Conservation (phyloP, 2,888 invertebrate genomes). For the Eilema griseolum region DNA sequence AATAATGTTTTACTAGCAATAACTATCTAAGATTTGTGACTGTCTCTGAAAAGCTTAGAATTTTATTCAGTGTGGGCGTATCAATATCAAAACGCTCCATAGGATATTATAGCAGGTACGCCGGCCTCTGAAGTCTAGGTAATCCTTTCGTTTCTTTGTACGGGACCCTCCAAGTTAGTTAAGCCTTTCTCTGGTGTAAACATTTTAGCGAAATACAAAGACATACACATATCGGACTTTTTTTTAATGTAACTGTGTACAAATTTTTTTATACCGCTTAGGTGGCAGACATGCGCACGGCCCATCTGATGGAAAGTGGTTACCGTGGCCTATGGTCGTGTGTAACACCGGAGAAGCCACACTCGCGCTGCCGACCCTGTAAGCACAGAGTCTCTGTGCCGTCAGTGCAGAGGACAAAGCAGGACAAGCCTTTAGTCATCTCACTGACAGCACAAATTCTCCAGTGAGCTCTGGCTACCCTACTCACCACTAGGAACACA, state of each 20-base stretch:
- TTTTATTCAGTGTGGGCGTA: not conserved
- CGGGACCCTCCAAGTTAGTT: not conserved
- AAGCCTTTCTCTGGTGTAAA: not conserved
- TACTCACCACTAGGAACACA: too few relatives aligned
- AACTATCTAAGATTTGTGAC: not conserved
- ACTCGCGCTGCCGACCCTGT: too few relatives aligned
- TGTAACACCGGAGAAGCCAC: too few relatives aligned
- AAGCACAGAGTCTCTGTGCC: too few relatives aligned
- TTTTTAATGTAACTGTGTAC: too few relatives aligned
- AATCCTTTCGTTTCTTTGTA: slow-evolving; percentile 5
- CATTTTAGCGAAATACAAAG: not conserved
- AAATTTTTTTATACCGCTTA: not conserved
- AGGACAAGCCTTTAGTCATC: too few relatives aligned
- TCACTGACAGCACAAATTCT: too few relatives aligned
- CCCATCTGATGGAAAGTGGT: too few relatives aligned
- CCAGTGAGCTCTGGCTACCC: too few relatives aligned
- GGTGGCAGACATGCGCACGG: too few relatives aligned
- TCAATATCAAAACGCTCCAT: not conserved
- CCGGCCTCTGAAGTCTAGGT: not conserved
- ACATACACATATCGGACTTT: not conserved
- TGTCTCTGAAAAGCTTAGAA: not conserved
- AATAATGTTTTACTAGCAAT: not conserved
- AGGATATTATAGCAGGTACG: not conserved
- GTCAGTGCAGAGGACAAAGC: too few relatives aligned
- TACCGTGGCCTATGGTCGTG: too few relatives aligned